Evolutionary conservation across 2,888 invertebrate genomes (phyloP), one percentile per base, ranked within the genome.

Genomic region (Hipparchia sbordonii): DNA sequence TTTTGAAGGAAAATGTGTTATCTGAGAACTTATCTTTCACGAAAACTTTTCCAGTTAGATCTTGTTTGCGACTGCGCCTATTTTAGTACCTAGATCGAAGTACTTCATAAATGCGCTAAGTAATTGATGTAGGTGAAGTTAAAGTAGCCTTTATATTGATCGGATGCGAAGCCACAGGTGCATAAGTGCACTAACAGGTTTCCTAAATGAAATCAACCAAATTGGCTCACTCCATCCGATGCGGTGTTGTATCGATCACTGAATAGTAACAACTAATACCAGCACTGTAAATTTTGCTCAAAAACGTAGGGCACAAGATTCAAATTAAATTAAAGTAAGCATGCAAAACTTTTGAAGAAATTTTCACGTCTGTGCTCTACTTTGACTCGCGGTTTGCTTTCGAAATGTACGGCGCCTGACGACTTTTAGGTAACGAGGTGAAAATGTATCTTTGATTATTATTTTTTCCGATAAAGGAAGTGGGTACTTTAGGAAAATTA

Each of bases 121-220:
- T 65, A 65, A 52, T 33, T 65, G 51, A 63, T 51, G 9, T 23
- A 46, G 48, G 23, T 33, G 5, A 52, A 65, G 33, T 65, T 52
- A 6, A 23, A 51, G 65, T 2, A 13, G 13, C 45, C 7, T 62
- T 48, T 62, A 62, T 13, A n/a, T 46, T 7, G 1, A 4, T 2
- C 7, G 46, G 13, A 13, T n/a, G 23, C 9, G 65, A 65, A 52
- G 65, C 65, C 52, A 52, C 65, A 65, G 65, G 65, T 52, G 65
- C 68, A 71, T 63, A 67, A 57, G 67, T 62, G 73, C 57, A 67
- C 71, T 48, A 71, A 71, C 59, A 68, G 59, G 67, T 45, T 71
- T 67, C 84, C 82, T 82, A 85, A 86, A 88, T 85, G 87, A 87
- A 89, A 88, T 87, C 86, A 85, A 83, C 83, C 85, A 87, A 89